phyloP scores from a whole-genome alignment of 2,113 vertebrate species.

The Tricholaema leucomelas region DNA sequence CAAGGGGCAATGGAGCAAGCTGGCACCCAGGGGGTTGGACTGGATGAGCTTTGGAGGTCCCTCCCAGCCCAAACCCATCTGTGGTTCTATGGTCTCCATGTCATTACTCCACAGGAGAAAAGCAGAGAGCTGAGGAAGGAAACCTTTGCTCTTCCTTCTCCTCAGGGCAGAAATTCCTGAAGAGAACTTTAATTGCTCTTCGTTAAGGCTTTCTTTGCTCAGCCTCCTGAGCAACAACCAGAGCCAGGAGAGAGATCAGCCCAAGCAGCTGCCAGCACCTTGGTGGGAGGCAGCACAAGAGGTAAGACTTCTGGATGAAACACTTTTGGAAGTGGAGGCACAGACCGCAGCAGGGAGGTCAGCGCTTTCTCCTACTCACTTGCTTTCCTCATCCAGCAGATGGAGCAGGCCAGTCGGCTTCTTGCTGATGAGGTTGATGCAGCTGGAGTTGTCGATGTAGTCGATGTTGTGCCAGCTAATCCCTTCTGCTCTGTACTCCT shows the following conservation, averaged over 20 bases:
- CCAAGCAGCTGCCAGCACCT: fast-evolving
- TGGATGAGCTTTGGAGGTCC: no score
- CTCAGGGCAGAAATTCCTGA: not conserved
- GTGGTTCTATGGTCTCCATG: not conserved
- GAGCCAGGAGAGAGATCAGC: not conserved
- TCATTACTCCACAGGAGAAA: fast-evolving
- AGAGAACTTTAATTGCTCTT: not conserved
- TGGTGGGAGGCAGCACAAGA: not conserved
- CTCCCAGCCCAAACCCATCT: no score
- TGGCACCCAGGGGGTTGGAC: no score
- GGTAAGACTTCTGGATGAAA: not conserved
- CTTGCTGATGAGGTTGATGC: constrained; percentile 97
- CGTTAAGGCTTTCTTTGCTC: not conserved
- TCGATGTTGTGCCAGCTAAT: constrained; percentile 98
- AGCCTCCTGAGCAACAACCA: not conserved
- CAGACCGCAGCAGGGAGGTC: not conserved
- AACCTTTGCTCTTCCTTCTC: not conserved
- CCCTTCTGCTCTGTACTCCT: constrained; percentile 93
- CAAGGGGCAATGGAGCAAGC: no score
- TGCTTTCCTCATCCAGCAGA: constrained; percentile 98
- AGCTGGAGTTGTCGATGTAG: constrained; percentile 95
- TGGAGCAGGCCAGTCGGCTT: constrained; percentile 97
- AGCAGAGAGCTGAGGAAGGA: not conserved
- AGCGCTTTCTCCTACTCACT: constrained; percentile 82
- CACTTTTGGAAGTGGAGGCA: not conserved